Conservation (phyloP, 2,797 vertebrate species). For the Platalea minor region DNA sequence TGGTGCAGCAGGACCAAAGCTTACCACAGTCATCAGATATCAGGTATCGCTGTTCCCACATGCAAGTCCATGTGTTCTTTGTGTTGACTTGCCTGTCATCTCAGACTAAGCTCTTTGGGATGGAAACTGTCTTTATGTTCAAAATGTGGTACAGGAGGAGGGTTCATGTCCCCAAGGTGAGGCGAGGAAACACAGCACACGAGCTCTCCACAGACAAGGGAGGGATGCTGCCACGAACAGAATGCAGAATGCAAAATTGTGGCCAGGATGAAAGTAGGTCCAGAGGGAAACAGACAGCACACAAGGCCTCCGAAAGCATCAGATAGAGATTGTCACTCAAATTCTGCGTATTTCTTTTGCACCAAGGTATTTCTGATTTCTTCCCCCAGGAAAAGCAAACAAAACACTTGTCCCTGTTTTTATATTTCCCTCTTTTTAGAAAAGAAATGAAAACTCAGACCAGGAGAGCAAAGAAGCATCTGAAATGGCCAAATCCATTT, state of each 20-base stretch:
- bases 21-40: background rate
- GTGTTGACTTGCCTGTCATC: background rate
- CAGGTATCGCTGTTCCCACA: accelerated
- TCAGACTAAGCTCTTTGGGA: background rate
- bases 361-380: background rate
- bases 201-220: background rate
- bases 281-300: background rate
- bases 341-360: background rate
- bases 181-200: accelerated
- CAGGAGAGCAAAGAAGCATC: background rate
- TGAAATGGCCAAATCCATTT: background rate
- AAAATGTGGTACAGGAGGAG: background rate
- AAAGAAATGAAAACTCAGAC: background rate
- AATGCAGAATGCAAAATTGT: background rate
- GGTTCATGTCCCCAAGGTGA: background rate
- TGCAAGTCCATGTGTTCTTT: background rate
- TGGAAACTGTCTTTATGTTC: background rate
- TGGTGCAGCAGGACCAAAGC: background rate
- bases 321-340: background rate
- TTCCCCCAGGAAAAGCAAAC: background rate
- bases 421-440: background rate
- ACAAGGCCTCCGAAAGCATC: background rate
- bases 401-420: background rate
- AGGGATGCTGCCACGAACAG: background rate
- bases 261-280: background rate